Conservation (phyloP, 2,888 invertebrate species). For the Electrophaes corylata region DNA sequence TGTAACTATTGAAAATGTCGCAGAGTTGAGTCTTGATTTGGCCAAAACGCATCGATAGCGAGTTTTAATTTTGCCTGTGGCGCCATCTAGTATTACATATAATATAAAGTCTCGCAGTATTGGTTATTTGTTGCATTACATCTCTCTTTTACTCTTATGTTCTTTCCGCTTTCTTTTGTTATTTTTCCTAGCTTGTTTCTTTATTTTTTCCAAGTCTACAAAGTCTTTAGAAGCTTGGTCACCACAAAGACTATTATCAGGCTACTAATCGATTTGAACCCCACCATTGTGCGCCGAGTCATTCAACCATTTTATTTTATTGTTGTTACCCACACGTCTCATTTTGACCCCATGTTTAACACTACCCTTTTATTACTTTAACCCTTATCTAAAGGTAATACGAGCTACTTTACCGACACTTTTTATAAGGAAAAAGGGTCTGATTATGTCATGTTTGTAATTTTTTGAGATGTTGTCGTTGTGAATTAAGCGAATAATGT, state of each 20-base stretch:
- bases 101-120: neutral
- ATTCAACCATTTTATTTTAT: conserved; percentile 80
- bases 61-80: no score
- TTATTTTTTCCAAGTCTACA: neutral
- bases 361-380: conserved; percentile 35
- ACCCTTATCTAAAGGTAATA: conserved; percentile 39
- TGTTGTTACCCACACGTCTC: conserved; percentile 72
- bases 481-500: conserved; percentile 47
- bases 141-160: neutral
- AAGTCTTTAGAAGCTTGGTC: conserved; percentile 39
- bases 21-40: no score
- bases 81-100: no score
- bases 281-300: conserved; percentile 67
- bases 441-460: conserved; percentile 68
- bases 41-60: no score
- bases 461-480: conserved; percentile 60
- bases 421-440: conserved; percentile 45
- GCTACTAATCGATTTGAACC: conserved; percentile 80
- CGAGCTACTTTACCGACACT: conserved; percentile 30
- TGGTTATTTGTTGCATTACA: neutral
- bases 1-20: no score
- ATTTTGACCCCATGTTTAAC: conserved; percentile 58
- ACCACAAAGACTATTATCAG: conserved; percentile 67
- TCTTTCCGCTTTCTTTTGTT: neutral
- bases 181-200: neutral